Percentiles rank a stretch among this genome's conserved stretches.
Evolutionary conservation across 2,797 vertebrate genomes (phyloP).

Genomic region (Oreortyx pictus): DNA sequence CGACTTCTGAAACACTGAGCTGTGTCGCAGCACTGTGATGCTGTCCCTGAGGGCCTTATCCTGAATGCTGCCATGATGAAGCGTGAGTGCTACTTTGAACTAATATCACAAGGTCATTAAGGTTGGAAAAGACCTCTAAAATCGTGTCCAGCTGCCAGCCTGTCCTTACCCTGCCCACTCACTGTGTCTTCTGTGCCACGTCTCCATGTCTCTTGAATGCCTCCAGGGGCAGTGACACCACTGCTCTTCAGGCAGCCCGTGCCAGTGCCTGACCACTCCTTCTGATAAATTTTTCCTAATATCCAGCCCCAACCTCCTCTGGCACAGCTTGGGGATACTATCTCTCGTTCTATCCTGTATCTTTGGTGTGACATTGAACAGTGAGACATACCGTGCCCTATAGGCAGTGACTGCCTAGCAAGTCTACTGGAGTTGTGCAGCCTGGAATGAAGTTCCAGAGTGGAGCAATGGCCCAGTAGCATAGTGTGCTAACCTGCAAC

Average conservation of each 20-base stretch:
- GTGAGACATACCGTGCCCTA: rapidly evolving
- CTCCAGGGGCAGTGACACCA: not conserved
- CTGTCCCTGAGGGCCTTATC: not conserved
- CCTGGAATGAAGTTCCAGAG: not conserved
- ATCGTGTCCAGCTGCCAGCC: not conserved
- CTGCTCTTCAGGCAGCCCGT: not conserved
- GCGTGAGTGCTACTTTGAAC: not conserved
- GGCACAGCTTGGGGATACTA: not conserved
- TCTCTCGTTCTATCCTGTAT: not conserved
- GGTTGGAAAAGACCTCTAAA: not conserved
- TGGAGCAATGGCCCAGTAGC: not conserved
- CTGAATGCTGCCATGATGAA: not conserved
- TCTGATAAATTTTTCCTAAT: not conserved
- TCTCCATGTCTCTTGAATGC: not conserved
- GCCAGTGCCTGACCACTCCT: not conserved
- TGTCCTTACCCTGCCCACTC: not conserved
- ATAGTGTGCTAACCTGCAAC: not conserved
- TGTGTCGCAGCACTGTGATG: not conserved
- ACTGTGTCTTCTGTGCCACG: not conserved
- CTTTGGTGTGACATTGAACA: not conserved
- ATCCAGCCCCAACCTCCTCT: not conserved
- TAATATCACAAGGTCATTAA: not conserved
- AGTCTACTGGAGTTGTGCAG: rapidly evolving
- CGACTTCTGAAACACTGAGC: not conserved
- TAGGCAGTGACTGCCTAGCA: not conserved